phyloP scores from a whole-genome alignment of 2,888 invertebrate species.

The Tetrapedia diversipes region DNA sequence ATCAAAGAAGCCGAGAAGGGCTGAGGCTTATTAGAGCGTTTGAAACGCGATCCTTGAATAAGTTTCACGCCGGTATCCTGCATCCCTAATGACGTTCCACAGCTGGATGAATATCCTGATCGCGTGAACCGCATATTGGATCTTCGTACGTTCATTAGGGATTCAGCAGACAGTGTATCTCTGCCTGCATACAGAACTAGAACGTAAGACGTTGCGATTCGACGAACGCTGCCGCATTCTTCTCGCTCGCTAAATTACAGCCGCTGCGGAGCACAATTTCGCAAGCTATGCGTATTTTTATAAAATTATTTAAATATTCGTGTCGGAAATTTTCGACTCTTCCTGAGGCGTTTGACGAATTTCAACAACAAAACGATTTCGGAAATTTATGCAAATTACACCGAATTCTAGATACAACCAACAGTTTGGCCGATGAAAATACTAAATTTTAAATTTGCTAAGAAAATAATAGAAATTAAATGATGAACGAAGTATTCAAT shows the following conservation, averaged over 20 bases:
- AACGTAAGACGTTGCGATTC: constrained; percentile 13
- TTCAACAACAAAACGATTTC: no score
- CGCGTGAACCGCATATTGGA: constrained; percentile 42
- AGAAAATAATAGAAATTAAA: no score
- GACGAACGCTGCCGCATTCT: not conserved
- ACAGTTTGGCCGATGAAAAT: no score
- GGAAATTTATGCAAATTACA: no score
- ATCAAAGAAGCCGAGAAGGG: not conserved
- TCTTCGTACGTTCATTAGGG: constrained; percentile 30
- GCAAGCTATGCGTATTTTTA: no score
- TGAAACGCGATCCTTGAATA: constrained; percentile 11
- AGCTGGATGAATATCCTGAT: constrained; percentile 43
- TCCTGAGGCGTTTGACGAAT: no score
- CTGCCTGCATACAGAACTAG: constrained; percentile 7
- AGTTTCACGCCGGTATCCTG: not conserved
- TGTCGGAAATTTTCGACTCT: no score
- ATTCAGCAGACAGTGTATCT: constrained; percentile 5
- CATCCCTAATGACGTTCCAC: constrained; percentile 35
- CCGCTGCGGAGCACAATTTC: no score
- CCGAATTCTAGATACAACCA: no score
- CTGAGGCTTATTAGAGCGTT: constrained; percentile 27
- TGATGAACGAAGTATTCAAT: no score
- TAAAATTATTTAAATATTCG: no score
- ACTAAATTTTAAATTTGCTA: no score
- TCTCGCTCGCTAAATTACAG: not conserved